Evolutionary conservation across 1,140 invertebrate genomes (phyloP), one percentile per base, ranked within the genome.

Genomic region (Telenomus remus): DNA sequence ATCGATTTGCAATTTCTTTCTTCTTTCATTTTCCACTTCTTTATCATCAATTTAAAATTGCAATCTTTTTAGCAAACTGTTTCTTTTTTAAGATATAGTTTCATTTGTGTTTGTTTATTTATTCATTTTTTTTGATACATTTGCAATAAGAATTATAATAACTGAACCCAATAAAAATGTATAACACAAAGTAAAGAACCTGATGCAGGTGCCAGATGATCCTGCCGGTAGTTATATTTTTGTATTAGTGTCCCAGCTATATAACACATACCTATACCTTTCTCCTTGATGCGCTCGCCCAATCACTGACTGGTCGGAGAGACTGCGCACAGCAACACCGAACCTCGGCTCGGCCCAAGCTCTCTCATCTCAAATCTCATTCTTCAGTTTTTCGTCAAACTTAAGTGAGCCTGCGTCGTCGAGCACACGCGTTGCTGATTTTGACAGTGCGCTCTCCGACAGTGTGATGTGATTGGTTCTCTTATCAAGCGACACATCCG

Each of bases 361-460:
- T 27, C 19, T 27, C 48, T 57, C 60, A 60, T 61, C 71, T 61
- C 49, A 35, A 27, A 14, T 57, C 42, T 12, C 11, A 51, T 49
- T 71, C 49, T n/a, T 61, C 70, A 77, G 63, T 72, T 63, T 66
- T 59, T 69, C 66, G 64, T 63, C 35, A 68, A 60, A 42, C 49
- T 3, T 64, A 51, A 50, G 13, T 39, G 9, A 55, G 64, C 42
- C 35, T 44, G 54, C 59, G 48, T 16, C 33, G 19, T 46, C 39
- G 13, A 19, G 1, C 44, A 66, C 44, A 13, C 27, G 0, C 27
- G 44, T 39, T 7, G 0, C 19, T 12, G 48, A 39, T 60, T 71
- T 61, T 60, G 46, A 51, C 46, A 60, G 66, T 70, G 61, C 14
- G 19, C 19, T n/a, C n/a, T n/a, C n/a, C 19, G 19, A 27, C 19